Base-by-base conservation (phyloP, 2,888 invertebrate genomes). In the Tachina lurida region DNA sequence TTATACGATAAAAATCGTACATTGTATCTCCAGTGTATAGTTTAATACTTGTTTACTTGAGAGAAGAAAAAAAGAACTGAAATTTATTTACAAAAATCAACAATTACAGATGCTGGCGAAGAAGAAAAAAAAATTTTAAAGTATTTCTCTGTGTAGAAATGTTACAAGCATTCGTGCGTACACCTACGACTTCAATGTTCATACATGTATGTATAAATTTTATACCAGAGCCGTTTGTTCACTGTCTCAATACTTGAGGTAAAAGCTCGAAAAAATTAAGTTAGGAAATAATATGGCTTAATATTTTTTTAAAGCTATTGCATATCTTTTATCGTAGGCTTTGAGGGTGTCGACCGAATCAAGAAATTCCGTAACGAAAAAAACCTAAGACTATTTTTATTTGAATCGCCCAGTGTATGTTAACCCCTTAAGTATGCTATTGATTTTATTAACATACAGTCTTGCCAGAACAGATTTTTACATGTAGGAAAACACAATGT, bases 91-190 rank as follows among this genome's bases (percentile, higher is more conserved):
- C 39, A 58, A 65, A 31, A 58, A 58, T 17, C 31, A 62, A 41
- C 49, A 17, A 45, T n/a, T 52, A 47, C 43, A 52, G 41, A 67
- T 54, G 10, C 19, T 10, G 13, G n/a, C 70, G 78, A 84, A 45
- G 43, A 17, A 5, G 31, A 84, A 84, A 84, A 75, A 56, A 70
- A 68, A 74, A 78, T 84, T 84, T 49, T 49, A 71, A 65, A 80
- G 60, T 71, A 76, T 80, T 31, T 31, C 4, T 31, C 3, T 80
- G 52, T 19, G 65, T 80, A 60, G 52, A 75, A 75, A 65, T 79
- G 60, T 67, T 73, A 73, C 63, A 63, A 56, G 31, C 31, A 1
- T 31, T 2, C 22, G 13, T 70, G 22, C 7, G 31, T 68, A 39
- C 43, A 41, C 22, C 10, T 17, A 73, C 31, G 31, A 31, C 62